Evolutionary conservation across 2,113 vertebrate species (phyloP), one percentile per base, ranked within the genome.

Genomic region (Phodopus roborovskii): DNA sequence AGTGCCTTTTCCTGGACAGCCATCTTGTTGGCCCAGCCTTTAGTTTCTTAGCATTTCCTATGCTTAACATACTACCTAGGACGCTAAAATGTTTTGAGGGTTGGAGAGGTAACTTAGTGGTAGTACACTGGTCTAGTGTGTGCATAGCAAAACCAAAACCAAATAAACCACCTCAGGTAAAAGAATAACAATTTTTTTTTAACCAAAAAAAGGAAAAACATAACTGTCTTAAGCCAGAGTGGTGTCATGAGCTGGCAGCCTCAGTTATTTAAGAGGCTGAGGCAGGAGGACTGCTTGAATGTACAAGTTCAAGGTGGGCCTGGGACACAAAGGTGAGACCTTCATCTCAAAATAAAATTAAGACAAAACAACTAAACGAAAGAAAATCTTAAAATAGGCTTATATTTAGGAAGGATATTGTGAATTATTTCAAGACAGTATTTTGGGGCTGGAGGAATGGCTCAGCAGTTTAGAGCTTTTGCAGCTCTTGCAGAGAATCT

Each of bases 21-120:
- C 7, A 24, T 39, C 56, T 60, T 8, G 5, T 2, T 60, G 79
- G 22, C 56, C 13, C 58, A 16, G 24, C 16, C 56, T 70, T 68
- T 12, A 10, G 50, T 53, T 53, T 53, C 50, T 53, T 53, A 81
- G 66, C 45, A 83, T 53, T 92, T 92, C 50, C n/a, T 66, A 77
- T 77, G 39, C 22, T 93, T 73, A 85, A 26, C 45, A 60, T 66
- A 82, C 77, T 68, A 48, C 22, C 56, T 85, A 28, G 33, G 42
- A 94, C 94, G 83, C 84, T 87, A 96, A 95, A 84, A n/a, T 58
- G 92, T 28, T 89, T 22, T 74, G 56, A 92, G 71, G 58, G 11
- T 9, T 75, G 36, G n/a, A 30, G 42, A 36, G 13, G 3, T 28
- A 48, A 56, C 26, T 45, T 7, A 17, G 26, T 45, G 26, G 73